Evolutionary conservation across 2,113 vertebrate genomes (phyloP), one percentile per base, ranked within the genome.

Genomic region (Podarcis cretensis): DNA sequence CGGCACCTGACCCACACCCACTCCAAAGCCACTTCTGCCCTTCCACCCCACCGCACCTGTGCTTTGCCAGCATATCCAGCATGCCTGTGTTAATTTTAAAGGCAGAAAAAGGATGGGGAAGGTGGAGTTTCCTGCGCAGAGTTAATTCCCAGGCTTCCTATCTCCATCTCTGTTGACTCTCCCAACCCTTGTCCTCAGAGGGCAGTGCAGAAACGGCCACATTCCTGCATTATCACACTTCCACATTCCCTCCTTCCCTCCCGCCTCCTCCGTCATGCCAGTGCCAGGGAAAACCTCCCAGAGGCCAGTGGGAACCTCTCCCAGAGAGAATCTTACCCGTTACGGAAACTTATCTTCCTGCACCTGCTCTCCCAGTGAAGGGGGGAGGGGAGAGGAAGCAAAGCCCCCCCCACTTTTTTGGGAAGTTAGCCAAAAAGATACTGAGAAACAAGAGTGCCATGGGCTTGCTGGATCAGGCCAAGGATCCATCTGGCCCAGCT

Each of bases 211-310:
- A 73, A 71, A 71, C 18, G 89, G 65, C 27, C 4, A 59, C 93
- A 93, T 95, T 96, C 93, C 86, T 92, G 83, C 77, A 86, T 92
- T 95, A 94, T 94, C 94, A 89, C 35, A 81, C 89, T 94, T 93
- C 90, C 91, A 90, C 89, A 68, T 92, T 83, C 87, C 82, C 81
- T 69, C 83, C 54, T 90, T 94, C 89, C 89, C 87, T 59, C 66
- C 66, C 76, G 54, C 66, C 57, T 43, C 30, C n/a, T 74, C n/a
- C 73, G 48, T 65, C 63, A n/a, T 43, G 81, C 82, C 40, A 27
- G 78, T 74, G 80, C 82, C 81, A 69, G 90, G 74, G 75, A 66
- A 95, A 93, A 91, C 86, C 91, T 90, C 89, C 90, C 89, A 77
- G 90, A 88, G 77, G 30, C 88, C 92, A 90, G 84, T 92, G 92